A percentile compares a stretch with the other conserved stretches of the same genome.
Evolutionary conservation across 2,113 vertebrate genomes (phyloP).

Genomic region (Pristiophorus japonicus): DNA sequence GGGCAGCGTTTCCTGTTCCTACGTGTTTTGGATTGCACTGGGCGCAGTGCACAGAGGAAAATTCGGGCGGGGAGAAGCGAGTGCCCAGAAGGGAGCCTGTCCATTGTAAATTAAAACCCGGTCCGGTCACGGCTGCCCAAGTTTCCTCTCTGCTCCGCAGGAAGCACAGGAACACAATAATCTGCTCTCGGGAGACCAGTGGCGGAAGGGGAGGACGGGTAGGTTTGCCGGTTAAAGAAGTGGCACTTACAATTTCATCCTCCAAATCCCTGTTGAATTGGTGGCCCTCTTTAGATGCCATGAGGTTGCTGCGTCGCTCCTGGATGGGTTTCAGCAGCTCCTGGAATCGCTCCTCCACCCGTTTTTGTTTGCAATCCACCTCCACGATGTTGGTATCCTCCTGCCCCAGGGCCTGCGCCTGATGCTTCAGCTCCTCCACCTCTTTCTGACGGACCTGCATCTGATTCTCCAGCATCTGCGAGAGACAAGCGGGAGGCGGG

Average conservation of each 20-base stretch:
- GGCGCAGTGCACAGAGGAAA: neutral
- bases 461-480: slow-evolving; percentile 82
- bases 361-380: slow-evolving; percentile 67
- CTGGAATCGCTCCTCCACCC: slow-evolving; percentile 67
- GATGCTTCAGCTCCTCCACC: slow-evolving; percentile 73
- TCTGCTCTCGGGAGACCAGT: neutral
- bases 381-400: slow-evolving; percentile 73
- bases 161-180: neutral
- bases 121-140: neutral
- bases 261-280: slow-evolving; percentile 87
- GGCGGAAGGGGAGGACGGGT: neutral
- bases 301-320: slow-evolving; percentile 62
- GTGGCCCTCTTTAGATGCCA: slow-evolving; percentile 80
- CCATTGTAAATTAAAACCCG: neutral
- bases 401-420: slow-evolving; percentile 72
- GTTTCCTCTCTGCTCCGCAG: neutral
- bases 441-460: slow-evolving; percentile 87
- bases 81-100: neutral
- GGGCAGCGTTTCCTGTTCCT: too few relatives aligned
- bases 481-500: neutral
- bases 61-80: neutral
- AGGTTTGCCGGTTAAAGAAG: neutral
- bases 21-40: neutral
- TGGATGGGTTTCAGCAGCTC: slow-evolving; percentile 68
- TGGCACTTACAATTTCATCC: slow-evolving; percentile 82